These are phyloP conservation scores for Anoplolepis gracilipes DNA, from an alignment of 1,140 invertebrate species.

Conservation along the genomic window DNA sequence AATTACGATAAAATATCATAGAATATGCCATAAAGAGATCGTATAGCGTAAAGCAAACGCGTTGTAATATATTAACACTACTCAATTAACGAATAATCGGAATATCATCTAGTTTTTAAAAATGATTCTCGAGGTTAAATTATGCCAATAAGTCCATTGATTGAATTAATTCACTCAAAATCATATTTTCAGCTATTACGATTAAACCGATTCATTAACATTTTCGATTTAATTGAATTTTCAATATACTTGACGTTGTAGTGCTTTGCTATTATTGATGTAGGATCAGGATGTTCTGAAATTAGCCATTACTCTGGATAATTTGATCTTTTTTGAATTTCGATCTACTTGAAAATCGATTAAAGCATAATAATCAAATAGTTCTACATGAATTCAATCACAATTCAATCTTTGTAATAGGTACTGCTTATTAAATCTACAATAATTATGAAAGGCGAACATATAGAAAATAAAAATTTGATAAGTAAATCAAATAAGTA, in stretches of 20 bases:
- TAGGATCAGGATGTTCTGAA: not conserved
- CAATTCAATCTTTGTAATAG: not conserved
- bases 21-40: conserved; percentile 9
- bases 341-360: not conserved
- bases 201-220: conserved; percentile 6
- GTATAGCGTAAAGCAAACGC: not conserved
- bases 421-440: not conserved
- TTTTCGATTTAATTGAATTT: conserved; percentile 38
- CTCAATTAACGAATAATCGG: conserved; percentile 43
- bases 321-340: not conserved
- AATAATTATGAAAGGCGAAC: not conserved
- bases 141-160: conserved; percentile 16
- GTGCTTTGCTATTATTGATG: conserved; percentile 4
- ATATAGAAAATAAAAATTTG: not conserved
- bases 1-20: conserved; percentile 11
- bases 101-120: conserved; percentile 44
- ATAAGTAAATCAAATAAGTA: not conserved
- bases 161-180: conserved; percentile 1
- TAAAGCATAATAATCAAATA: not conserved
- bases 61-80: not conserved
- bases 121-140: conserved; percentile 28
- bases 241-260: conserved; percentile 22
- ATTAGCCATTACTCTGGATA: conserved; percentile 28
- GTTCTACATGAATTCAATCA: not conserved
- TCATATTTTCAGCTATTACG: conserved; percentile 22